These are phyloP conservation scores for Distichodus sexfasciatus DNA, from an alignment of 2,797 vertebrate genomes.

Conservation along the genomic window DNA sequence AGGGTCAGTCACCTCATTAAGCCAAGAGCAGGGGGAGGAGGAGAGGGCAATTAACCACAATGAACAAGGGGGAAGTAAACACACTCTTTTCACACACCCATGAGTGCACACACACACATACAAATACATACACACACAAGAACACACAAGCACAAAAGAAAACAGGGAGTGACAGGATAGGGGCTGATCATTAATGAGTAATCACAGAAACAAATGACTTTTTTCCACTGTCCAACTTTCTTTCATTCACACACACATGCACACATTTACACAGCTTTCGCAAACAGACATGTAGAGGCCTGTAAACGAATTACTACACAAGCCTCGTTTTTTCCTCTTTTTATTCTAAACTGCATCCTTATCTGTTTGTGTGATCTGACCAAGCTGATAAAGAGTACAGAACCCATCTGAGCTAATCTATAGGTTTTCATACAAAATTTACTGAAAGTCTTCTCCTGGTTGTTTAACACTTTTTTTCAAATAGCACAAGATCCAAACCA, in stretches of 20 bases:
- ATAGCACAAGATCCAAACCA: too few species aligned
- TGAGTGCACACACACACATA: conserved; percentile 3
- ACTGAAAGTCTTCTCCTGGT: too few species aligned
- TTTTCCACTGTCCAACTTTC: conserved; percentile 42
- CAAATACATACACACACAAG: conserved; percentile 41
- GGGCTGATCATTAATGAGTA: conserved; percentile 53
- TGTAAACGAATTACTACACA: conserved; percentile 35
- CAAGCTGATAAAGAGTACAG: neutral
- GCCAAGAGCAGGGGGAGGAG: conserved; percentile 50
- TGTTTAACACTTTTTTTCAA: too few species aligned
- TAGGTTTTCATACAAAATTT: too few species aligned
- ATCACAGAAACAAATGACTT: conserved; percentile 53
- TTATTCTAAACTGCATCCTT: conserved; percentile 16
- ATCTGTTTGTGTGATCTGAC: neutral
- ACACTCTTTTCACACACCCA: conserved; percentile 44
- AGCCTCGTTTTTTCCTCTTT: neutral
- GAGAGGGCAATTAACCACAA: conserved; percentile 53
- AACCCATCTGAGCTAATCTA: too few species aligned
- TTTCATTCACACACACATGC: conserved; percentile 25
- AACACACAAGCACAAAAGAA: conserved; percentile 42
- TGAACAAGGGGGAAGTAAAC: conserved; percentile 51
- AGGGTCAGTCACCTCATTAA: conserved; percentile 55
- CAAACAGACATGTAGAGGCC: conserved; percentile 40
- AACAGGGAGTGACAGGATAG: conserved; percentile 46
- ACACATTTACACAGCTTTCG: conserved; percentile 21